Base-by-base conservation (phyloP, 2,113 vertebrate genomes). In the Saccopteryx leptura region DNA sequence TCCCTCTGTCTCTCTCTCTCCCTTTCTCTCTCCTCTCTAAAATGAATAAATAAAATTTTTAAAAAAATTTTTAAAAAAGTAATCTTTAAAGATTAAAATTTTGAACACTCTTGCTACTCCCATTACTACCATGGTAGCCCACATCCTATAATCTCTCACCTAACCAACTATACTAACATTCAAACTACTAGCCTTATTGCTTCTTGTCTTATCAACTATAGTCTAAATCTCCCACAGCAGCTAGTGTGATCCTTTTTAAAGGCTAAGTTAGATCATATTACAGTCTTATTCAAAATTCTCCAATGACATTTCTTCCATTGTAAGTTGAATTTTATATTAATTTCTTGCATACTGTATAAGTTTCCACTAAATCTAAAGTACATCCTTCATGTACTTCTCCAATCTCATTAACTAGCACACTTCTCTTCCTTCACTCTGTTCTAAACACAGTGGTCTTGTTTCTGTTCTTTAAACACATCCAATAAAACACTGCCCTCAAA, bases 311-410 rank as follows among this genome's bases (percentile, higher is more conserved):
- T 28, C 72, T 21, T 85, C 39, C 23, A 82, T 23, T 66, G 54
- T 19, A 92, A 74, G 28, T 52, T 89, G 23, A 15, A 76, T 94
- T 90, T 86, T 71, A 71, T 63, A 86, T 76, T 33, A 14, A 78
- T 48, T 28, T 26, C 56, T 82, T 82, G 9, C 23, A 66, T n/a
- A 65, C 2, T 19, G 8, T 11, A 0, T 68, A 61, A 91, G 33
- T 60, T 31, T 2, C 63, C 87, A 26, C 8, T n/a, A 14, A 87
- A 72, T 71, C 24, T 63, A 14, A 31, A 78, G 39, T 50, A 85
- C 23, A 28, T 60, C 23, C 74, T 72, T 11, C 39, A 3, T 23
- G 17, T 12, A 54, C 18, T 72, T 54, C 13, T 92, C 50, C 39
- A 74, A 1, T 54, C 48, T 91, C 28, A 31, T 14, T 11, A 71